Evolutionary conservation across 53 echinoderm and acorn worm species (phyloP), one percentile per base, ranked within the genome.

Genomic region (Apostichopus leukothele): DNA sequence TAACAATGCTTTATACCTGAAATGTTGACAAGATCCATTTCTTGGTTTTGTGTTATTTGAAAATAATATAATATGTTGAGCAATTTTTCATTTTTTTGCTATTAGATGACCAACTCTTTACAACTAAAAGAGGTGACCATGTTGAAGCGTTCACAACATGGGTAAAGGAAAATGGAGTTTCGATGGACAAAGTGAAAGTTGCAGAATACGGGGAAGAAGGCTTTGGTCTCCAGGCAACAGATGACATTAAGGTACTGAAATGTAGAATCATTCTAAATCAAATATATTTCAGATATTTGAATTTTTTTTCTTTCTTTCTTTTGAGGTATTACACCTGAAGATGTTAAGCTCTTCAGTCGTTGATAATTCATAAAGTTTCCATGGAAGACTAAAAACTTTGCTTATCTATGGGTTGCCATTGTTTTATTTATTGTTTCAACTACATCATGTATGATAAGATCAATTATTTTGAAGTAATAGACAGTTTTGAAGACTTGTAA

Each of bases 201-300:
- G 86, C 88, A 11, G 59, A 91, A 1, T 96, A 89, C 86, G 93
- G 60, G 1, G 86, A 90, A 11, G 90, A 91, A 79, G 98, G 95
- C 3, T 96, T 91, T 89, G 98, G 98, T 16, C 83, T 97, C 21
- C 84, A 94, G 67, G 96, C 98, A 68, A 83, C 90, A 76, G 90
- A 89, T 71, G 96, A 97, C 53, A 90, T 97, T 74, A 96, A 97
- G 91, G 96, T 97, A 89, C 16, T 76, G 52, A 21, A 77, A 25
- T 77, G 50, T 7, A 11, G 7, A 21, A 10, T 9, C 14, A 11
- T 75, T 21, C 14, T 11, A 9, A 26, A 26, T 16, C 21, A 75
- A 26, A 21, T 26, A 39, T 39, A 39, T 39, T 39, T 3, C 39
- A 39, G 39, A 39, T 39, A 39, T 19, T 51, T 80, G 5, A 50